Evolutionary conservation across 1,140 invertebrate species (phyloP).

Genomic region (Aphis gossypii): DNA sequence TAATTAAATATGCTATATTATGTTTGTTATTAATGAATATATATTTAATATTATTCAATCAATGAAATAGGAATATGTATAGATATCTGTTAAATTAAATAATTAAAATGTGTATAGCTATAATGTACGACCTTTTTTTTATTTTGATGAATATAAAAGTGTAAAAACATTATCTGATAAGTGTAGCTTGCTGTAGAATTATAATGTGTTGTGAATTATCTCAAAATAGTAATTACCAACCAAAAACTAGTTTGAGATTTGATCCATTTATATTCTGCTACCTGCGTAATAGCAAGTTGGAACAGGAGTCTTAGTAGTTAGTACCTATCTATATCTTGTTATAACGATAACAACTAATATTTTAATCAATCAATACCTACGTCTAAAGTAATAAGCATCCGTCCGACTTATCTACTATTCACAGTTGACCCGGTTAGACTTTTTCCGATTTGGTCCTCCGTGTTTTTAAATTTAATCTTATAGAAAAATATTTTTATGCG

Average conservation of each 20-base stretch:
- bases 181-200: no score
- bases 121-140: neutral
- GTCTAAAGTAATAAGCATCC: neutral
- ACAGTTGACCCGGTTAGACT: neutral
- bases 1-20: neutral
- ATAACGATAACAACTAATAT: neutral
- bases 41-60: neutral
- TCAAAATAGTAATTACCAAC: neutral
- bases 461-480: neutral
- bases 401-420: neutral
- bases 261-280: neutral
- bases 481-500: no score
- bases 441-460: neutral
- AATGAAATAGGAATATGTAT: neutral
- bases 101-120: neutral
- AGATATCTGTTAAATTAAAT: neutral
- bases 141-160: neutral
- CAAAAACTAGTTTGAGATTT: neutral
- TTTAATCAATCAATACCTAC: neutral
- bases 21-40: neutral
- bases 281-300: neutral
- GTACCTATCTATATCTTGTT: neutral
- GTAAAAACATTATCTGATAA: neutral
- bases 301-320: neutral
- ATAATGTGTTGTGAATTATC: neutral